Percentiles rank a stretch among this genome's conserved stretches.
These are phyloP conservation scores for Intellagama lesueurii DNA, from an alignment of 2,797 vertebrate species.

Conservation along the genomic window DNA sequence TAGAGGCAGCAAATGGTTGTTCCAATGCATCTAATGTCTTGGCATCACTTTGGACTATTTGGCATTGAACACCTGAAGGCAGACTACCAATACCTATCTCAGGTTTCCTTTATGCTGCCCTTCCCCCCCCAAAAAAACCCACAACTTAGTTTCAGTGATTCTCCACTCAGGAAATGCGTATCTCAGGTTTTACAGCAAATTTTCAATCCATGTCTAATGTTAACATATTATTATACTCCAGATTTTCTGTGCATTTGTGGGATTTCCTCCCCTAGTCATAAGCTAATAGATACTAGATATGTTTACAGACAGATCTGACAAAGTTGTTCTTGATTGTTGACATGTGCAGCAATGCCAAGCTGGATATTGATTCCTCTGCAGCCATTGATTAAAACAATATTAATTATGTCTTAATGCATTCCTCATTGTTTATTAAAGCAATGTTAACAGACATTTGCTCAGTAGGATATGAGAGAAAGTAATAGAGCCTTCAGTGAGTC, in stretches of 20 bases:
- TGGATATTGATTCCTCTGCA: neutral
- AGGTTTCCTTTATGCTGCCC: neutral
- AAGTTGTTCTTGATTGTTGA: neutral
- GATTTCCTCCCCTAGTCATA: neutral
- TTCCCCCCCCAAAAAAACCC: neutral
- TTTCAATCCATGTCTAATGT: neutral
- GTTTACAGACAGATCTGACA: neutral
- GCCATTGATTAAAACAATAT: conserved; percentile 11
- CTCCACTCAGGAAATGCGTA: too few species aligned
- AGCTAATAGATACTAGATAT: neutral
- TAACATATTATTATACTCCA: neutral
- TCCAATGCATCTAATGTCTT: neutral
- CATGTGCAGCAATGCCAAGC: neutral
- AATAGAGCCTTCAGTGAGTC: neutral
- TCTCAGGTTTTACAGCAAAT: too few species aligned
- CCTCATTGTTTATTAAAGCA: neutral
- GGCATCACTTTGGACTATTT: neutral
- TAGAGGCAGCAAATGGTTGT: neutral
- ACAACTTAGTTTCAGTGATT: neutral
- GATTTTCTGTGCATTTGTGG: neutral
- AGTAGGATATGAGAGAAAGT: neutral
- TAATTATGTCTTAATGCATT: conserved; percentile 5
- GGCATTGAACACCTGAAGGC: neutral
- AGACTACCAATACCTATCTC: neutral
- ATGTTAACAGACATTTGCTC: neutral